Conservation (phyloP, 2,113 vertebrate genomes). For the Paratilapia polleni region DNA sequence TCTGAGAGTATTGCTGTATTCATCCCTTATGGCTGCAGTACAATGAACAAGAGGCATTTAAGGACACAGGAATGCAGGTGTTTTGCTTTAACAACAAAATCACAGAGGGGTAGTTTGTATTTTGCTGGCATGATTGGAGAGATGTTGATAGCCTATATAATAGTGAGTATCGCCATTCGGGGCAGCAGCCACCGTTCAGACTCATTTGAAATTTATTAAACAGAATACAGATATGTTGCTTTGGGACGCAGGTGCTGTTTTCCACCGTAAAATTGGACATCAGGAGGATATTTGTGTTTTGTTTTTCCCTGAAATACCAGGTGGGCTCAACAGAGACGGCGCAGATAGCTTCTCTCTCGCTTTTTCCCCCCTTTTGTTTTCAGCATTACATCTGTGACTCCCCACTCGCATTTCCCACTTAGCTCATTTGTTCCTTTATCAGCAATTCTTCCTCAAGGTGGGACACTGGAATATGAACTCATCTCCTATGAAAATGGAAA, state of each 20-base stretch:
- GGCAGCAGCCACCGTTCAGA: conserved; percentile 4
- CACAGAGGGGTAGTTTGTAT: not conserved
- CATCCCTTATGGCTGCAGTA: not conserved
- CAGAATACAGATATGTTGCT: not conserved
- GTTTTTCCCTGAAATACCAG: conserved; percentile 12
- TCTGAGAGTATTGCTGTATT: not conserved
- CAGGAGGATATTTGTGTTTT: conserved; percentile 6
- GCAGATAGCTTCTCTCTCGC: not conserved
- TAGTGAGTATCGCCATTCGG: not conserved
- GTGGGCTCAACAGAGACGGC: not conserved
- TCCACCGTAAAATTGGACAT: not conserved
- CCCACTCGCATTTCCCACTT: not conserved
- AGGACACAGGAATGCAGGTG: conserved; percentile 3
- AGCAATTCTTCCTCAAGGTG: conserved; percentile 14
- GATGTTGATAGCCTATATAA: conserved; percentile 9
- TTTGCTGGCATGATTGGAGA: not conserved
- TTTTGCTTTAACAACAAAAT: not conserved
- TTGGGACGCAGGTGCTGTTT: conserved; percentile 19
- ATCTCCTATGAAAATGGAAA: conserved; percentile 16
- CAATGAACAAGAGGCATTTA: not conserved
- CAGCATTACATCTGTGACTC: not conserved
- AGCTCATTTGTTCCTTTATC: conserved; percentile 34
- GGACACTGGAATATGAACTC: conserved; percentile 12
- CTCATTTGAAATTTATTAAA: conserved; percentile 14
- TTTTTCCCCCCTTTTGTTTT: not conserved